Evolutionary conservation across 2,888 invertebrate species (phyloP).

Genomic region (Anarsia innoxiella): DNA sequence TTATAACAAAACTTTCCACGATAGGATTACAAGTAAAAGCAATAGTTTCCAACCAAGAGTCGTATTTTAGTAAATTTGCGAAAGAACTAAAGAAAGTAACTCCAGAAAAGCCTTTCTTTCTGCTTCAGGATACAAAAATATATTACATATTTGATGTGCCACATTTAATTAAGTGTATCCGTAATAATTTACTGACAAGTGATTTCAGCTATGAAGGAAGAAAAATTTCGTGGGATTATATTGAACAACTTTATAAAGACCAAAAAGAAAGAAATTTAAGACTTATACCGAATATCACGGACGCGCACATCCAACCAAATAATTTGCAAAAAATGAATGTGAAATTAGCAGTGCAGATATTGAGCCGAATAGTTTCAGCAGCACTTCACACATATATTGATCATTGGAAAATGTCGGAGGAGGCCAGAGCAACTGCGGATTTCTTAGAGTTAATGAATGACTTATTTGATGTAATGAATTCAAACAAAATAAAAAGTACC

Average conservation of each 20-base stretch:
- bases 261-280: conserved; percentile 16
- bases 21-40: conserved; percentile 23
- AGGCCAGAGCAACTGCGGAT: conserved; percentile 15
- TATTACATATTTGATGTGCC: conserved; percentile 23
- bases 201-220: conserved; percentile 11
- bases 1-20: conserved; percentile 19
- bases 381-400: conserved; percentile 14
- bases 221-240: conserved; percentile 20
- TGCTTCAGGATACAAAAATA: conserved; percentile 9
- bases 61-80: conserved; percentile 23
- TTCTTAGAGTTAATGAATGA: conserved; percentile 15
- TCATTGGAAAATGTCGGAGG: conserved; percentile 9
- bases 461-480: conserved; percentile 16
- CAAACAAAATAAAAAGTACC: conserved; percentile 9
- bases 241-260: conserved; percentile 15
- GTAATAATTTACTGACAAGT: conserved; percentile 10
- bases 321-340: conserved; percentile 13
- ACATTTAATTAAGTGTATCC: conserved; percentile 20
- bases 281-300: conserved; percentile 23
- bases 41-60: conserved; percentile 23
- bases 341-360: conserved; percentile 10
- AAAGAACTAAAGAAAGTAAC: conserved; percentile 22
- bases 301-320: conserved; percentile 21
- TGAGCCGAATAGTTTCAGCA: conserved; percentile 12
- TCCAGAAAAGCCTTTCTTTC: conserved; percentile 21